Evolutionary conservation across 2,113 vertebrate species (phyloP).

Genomic region (Procavia capensis): DNA sequence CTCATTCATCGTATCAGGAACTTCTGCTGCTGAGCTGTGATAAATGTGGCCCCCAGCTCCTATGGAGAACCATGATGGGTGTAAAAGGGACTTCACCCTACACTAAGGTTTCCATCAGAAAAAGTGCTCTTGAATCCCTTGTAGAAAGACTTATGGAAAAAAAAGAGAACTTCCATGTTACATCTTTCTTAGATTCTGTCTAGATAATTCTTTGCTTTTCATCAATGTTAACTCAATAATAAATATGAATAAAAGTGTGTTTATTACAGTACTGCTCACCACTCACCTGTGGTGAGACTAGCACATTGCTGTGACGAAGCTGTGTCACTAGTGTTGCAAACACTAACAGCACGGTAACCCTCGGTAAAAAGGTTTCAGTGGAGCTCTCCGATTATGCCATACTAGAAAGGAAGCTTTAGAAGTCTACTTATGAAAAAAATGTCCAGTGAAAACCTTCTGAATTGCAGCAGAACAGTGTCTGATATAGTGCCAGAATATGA

Average conservation of each 20-base stretch:
- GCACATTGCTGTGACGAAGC: too few relatives aligned
- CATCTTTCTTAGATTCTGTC: not conserved
- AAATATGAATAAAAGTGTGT: conserved; percentile 32
- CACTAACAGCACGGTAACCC: too few relatives aligned
- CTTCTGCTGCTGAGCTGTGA: not conserved
- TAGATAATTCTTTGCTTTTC: not conserved
- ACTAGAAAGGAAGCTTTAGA: too few relatives aligned
- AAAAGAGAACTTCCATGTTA: not conserved
- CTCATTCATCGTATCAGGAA: not conserved
- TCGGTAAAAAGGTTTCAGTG: too few relatives aligned
- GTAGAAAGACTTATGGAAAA: not conserved
- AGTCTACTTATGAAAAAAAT: too few relatives aligned
- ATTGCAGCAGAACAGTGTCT: too few relatives aligned
- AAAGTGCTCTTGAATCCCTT: not conserved
- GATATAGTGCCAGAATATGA: too few relatives aligned
- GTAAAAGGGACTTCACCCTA: not conserved
- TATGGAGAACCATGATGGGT: too few relatives aligned
- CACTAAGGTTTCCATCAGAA: not conserved
- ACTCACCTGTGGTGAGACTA: too few relatives aligned
- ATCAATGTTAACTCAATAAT: not conserved
- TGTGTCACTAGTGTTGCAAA: too few relatives aligned
- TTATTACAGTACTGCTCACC: not conserved
- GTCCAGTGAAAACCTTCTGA: too few relatives aligned
- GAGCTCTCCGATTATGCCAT: too few relatives aligned
- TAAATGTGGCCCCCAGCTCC: accelerated